Conservation (phyloP, 2,797 vertebrate genomes). For the Saguinus oedipus region DNA sequence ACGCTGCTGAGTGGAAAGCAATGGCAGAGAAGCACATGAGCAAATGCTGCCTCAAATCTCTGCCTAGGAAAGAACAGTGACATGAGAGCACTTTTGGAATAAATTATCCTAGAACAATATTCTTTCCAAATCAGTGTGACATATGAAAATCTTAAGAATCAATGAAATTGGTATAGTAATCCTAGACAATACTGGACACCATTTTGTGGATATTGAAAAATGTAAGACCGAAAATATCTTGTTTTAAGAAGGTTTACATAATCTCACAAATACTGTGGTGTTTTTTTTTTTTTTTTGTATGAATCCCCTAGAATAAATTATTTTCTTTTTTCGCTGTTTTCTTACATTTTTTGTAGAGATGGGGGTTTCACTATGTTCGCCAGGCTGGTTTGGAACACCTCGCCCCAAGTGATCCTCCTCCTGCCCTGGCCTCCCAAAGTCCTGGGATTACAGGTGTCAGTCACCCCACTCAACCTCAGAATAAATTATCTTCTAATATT, state of each 20-base stretch:
- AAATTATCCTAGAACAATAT: neutral
- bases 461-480: too few species aligned
- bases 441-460: too few species aligned
- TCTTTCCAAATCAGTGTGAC: neutral
- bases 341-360: too few species aligned
- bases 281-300: neutral
- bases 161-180: neutral
- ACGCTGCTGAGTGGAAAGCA: neutral
- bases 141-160: neutral
- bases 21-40: conserved; percentile 4
- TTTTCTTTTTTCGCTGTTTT: neutral
- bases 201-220: neutral
- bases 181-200: neutral
- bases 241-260: conserved; percentile 12
- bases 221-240: neutral
- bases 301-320: neutral
- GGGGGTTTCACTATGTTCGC: too few species aligned
- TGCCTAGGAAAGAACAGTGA: neutral
- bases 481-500: conserved; percentile 8
- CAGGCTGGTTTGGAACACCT: too few species aligned
- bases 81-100: neutral
- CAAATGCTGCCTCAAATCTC: neutral
- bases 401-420: too few species aligned
- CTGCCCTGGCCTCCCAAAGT: too few species aligned
- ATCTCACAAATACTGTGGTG: neutral